Base-by-base conservation (phyloP, 2,113 vertebrate genomes). In the Pionites leucogaster region DNA sequence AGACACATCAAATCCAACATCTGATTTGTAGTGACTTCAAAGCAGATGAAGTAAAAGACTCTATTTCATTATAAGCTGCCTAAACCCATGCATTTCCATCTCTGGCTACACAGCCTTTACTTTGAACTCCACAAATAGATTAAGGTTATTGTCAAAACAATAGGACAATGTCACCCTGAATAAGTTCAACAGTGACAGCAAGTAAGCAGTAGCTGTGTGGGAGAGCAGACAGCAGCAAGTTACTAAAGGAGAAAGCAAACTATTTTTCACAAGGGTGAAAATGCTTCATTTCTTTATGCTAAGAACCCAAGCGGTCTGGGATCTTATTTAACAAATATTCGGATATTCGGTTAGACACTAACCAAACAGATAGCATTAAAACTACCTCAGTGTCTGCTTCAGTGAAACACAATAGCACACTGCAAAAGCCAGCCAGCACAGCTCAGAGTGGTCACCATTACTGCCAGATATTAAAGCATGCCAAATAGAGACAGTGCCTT, bases 111-210 rank as follows among this genome's bases (percentile, higher is more conserved):
- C 5, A 62, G 82, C 27, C 74, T 77, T 76, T 46, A 44, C 50
- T 86, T 12, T 37, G 62, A 89, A 64, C 83, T 76, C 91, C 93
- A 97, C 81, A 87, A 89, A 94, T 1, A 87, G 81, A 95, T 97
- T 76, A 94, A 86, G 83, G 86, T 93, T 83, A 96, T 52, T 89
- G 91, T 95, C 96, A 93, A 92, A 96, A 86, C 76, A 81, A 90
- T 6, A 78, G 86, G 69, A 84, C 86, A 76, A 4, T 55, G 74
- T 87, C 83, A 93, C 37, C 44, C 59, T 55, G 29, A 37, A 91
- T 41, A 55, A 91, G 77, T 49, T 79, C 33, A 91, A 81, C 17
- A 44, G 62, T 72, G 72, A 92, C 47, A 91, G 65, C 69, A 79
- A 91, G n/a, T 9, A 77, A 90, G 83, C 42, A 69, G 60, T 11